Conservation (phyloP, 2,888 invertebrate species). For the Sarcophaga subvicina region DNA sequence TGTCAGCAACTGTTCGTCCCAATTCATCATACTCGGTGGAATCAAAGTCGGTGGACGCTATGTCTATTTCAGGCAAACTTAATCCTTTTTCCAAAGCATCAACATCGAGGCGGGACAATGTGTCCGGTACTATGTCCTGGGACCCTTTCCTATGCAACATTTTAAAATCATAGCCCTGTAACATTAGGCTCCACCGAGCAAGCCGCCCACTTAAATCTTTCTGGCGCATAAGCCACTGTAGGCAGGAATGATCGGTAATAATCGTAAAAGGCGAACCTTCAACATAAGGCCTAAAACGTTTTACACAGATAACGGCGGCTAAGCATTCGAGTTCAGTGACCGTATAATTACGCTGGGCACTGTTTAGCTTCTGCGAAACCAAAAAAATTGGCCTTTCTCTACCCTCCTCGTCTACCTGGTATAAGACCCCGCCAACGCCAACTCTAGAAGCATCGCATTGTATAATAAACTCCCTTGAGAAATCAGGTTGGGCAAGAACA, state of each 20-base stretch:
- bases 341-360: neutral
- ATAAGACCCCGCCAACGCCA: no score
- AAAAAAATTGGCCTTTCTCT: neutral
- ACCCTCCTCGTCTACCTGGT: neutral
- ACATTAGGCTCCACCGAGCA: neutral
- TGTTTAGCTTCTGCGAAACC: neutral
- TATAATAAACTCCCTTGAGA: neutral
- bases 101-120: neutral
- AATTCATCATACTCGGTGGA: neutral
- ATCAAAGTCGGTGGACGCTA: neutral
- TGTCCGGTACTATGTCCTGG: neutral
- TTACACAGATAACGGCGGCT: no score
- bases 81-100: neutral
- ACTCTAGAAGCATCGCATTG: conserved; percentile 2
- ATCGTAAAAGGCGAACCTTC: neutral
- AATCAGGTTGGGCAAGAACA: neutral
- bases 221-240: neutral
- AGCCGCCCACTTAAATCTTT: neutral
- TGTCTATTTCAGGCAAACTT: neutral
- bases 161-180: neutral
- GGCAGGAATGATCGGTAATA: neutral
- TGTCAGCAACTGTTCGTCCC: neutral
- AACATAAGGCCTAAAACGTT: conserved; percentile 1
- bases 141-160: conserved; percentile 9
- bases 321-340: neutral